Conservation (phyloP, 1,140 invertebrate species). For the Solenopsis fugax region DNA sequence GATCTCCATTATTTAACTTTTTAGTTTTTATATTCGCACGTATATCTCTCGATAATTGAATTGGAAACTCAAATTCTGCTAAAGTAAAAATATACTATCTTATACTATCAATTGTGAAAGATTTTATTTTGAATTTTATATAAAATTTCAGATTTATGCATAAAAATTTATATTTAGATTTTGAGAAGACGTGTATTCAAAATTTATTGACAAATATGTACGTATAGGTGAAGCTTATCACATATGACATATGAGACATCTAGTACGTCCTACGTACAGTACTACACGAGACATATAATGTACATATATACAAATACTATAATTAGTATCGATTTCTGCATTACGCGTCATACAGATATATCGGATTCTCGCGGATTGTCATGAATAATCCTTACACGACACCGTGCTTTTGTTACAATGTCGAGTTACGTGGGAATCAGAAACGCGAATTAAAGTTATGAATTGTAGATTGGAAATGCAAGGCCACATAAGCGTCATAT, state of each 20-base stretch:
- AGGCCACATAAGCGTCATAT: neutral
- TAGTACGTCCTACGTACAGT: slow-evolving; percentile 15
- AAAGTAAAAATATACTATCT: neutral
- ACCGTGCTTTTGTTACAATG: slow-evolving; percentile 19
- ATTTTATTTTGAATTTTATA: neutral
- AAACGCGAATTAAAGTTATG: slow-evolving; percentile 23
- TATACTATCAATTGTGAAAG: neutral
- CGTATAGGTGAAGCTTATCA: neutral
- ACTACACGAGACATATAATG: slow-evolving; percentile 6
- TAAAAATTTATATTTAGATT: neutral
- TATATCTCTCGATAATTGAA: neutral
- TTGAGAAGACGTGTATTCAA: neutral
- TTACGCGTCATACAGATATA: slow-evolving; percentile 42
- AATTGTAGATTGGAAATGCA: neutral
- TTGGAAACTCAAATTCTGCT: neutral
- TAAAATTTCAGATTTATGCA: neutral
- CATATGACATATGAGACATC: slow-evolving; percentile 26
- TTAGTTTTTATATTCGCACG: neutral
- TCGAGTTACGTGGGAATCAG: slow-evolving; percentile 18
- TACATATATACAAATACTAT: slow-evolving; percentile 49
- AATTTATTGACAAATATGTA: neutral
- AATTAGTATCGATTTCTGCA: slow-evolving; percentile 54
- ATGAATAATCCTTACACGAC: slow-evolving; percentile 38
- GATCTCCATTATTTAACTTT: neutral
- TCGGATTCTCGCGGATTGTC: slow-evolving; percentile 11